These are phyloP conservation scores for Clarias platycephalus DNA, from an alignment of 2,797 vertebrate species.

Conservation along the genomic window DNA sequence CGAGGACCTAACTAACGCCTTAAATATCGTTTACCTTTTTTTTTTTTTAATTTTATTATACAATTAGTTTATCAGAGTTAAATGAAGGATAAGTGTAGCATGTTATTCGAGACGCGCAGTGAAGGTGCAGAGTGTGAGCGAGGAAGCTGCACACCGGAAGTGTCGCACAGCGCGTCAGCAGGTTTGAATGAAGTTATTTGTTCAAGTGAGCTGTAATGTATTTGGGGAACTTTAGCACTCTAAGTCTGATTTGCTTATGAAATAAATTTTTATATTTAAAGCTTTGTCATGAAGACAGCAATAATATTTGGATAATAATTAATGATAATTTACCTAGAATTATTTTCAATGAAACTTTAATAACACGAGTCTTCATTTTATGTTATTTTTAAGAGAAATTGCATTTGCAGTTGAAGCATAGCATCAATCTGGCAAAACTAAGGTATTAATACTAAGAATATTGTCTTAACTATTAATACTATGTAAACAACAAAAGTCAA, in stretches of 20 bases:
- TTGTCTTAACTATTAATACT: no score
- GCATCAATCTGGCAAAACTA: conserved; percentile 32
- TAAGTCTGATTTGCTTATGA: not conserved
- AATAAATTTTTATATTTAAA: not conserved
- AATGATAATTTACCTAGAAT: not conserved
- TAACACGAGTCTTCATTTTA: conserved; percentile 11
- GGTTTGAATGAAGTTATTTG: not conserved
- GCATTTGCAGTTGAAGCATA: conserved; percentile 8
- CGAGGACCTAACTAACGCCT: no score
- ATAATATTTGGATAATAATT: not conserved
- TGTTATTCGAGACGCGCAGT: not conserved
- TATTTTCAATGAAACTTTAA: not conserved
- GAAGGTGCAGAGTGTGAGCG: not conserved
- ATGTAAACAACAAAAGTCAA: not conserved
- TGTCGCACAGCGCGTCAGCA: not conserved
- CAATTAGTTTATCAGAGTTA: not conserved
- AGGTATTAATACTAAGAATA: conserved; percentile 23
- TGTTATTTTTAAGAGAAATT: conserved; percentile 14
- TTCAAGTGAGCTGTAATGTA: not conserved
- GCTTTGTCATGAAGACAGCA: not conserved
- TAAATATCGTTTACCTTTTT: not conserved
- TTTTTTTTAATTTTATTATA: no score
- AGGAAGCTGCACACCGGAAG: not conserved
- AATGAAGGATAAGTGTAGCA: not conserved
- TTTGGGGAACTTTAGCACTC: not conserved